Evolutionary conservation across 2,113 vertebrate genomes (phyloP), one percentile per base, ranked within the genome.

Genomic region (Mohoua ochrocephala): DNA sequence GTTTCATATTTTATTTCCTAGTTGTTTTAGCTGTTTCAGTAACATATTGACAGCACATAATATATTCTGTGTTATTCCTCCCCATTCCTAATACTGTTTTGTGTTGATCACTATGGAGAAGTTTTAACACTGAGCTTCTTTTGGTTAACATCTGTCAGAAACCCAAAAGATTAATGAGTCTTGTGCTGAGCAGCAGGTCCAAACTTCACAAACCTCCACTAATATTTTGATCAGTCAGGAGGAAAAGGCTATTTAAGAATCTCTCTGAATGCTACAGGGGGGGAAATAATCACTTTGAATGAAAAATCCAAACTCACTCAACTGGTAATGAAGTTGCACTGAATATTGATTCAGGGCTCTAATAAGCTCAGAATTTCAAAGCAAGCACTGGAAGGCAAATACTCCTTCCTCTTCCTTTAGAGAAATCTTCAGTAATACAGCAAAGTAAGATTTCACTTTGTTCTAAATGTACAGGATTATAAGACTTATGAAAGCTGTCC

Each of bases 351-450:
- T 98, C 85, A 93, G 71, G 94, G 91, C 83, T 94, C 92, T 98
- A 98, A 98, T 97, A 98, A 98, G 95, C 95, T 98, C 94, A 89
- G 81, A 95, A 98, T 97, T 98, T 98, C 98, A 98, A 98, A 98
- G 97, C 35, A 84, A 97, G 86, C 90, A 91, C 95, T 89, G 28
- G 94, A 95, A 97, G 97, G 97, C 91, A 95, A 90, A 94, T 80
- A 78, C 95, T 91, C 76, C 63, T 73, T 91, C 88, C 84, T 91
- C 69, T 95, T 97, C 65, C 84, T 94, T 97, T 96, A 96, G 78
- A 95, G 53, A 89, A 82, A 89, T 90, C 91, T 92, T 50, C 41
- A 93, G 42, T 90, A 84, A 57, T 92, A 97, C 91, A 92, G 97
- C 82, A 76, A 95, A 79, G 95, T 79, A 88, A 64, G 88, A 71